Conservation (phyloP, 2,888 invertebrate species). For the Chymomyza amoena region DNA sequence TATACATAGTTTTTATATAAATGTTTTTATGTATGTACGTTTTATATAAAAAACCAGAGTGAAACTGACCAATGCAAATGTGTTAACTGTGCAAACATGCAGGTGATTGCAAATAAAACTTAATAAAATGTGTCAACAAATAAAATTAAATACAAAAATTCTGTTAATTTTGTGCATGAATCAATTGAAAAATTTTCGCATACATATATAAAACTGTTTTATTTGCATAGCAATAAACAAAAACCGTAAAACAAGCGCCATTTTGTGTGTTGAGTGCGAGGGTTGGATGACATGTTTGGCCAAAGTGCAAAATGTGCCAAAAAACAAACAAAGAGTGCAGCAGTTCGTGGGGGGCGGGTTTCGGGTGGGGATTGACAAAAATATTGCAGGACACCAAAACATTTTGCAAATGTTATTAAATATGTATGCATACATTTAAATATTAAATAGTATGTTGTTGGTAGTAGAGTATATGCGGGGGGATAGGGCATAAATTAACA, state of each 20-base stretch:
- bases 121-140: slow-evolving; percentile 69
- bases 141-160: slow-evolving; percentile 57
- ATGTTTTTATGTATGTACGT: not conserved
- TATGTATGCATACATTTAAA: slow-evolving; percentile 52
- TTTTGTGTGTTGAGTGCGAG: slow-evolving; percentile 4
- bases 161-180: slow-evolving; percentile 65
- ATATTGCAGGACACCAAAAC: slow-evolving; percentile 41
- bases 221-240: slow-evolving; percentile 58
- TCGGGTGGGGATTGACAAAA: slow-evolving; percentile 27
- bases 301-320: slow-evolving; percentile 59
- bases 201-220: slow-evolving; percentile 9
- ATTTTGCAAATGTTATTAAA: slow-evolving; percentile 59
- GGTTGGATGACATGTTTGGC: not conserved
- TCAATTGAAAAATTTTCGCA: slow-evolving; percentile 50
- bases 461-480: not conserved
- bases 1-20: not conserved
- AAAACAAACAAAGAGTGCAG: slow-evolving; percentile 30
- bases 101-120: slow-evolving; percentile 71
- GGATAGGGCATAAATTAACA: slow-evolving; percentile 23
- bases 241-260: slow-evolving; percentile 32
- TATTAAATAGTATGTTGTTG: slow-evolving; percentile 31
- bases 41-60: not conserved
- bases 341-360: not conserved
- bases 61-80: slow-evolving; percentile 36
- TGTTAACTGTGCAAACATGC: slow-evolving; percentile 69